These are phyloP conservation scores for Trinorchestia longiramus DNA, from an alignment of 1,140 invertebrate genomes.

Conservation along the genomic window DNA sequence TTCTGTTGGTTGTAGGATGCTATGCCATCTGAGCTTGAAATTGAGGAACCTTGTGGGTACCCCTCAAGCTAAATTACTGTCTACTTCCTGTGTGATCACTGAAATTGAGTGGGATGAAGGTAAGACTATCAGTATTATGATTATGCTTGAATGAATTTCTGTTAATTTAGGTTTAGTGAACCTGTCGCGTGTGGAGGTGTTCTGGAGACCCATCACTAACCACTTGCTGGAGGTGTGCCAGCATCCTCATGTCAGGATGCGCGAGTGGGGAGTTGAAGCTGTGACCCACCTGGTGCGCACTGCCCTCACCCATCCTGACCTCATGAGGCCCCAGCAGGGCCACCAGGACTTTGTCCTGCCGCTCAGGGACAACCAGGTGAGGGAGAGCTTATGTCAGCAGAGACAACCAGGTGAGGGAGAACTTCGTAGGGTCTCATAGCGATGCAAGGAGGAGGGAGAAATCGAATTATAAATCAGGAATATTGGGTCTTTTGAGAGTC, in stretches of 20 bases:
- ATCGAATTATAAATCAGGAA: too few relatives aligned
- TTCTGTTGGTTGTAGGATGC: too few relatives aligned
- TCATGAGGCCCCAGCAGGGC: not conserved
- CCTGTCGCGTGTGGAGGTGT: conserved; percentile 90
- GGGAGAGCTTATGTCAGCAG: not conserved
- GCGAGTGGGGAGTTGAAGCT: conserved; percentile 97
- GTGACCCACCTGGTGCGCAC: conserved; percentile 94
- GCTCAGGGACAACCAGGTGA: conserved; percentile 85
- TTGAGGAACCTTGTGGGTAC: too few relatives aligned
- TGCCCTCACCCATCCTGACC: conserved; percentile 88
- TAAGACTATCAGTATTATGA: not conserved
- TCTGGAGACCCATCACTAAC: conserved; percentile 96
- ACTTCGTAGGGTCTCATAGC: too few relatives aligned
- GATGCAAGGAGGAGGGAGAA: too few relatives aligned
- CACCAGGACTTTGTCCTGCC: conserved; percentile 75
- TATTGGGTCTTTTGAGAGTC: too few relatives aligned
- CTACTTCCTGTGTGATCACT: too few relatives aligned
- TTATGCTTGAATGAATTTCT: not conserved
- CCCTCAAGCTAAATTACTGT: too few relatives aligned
- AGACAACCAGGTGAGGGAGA: too few relatives aligned
- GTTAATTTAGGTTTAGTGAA: conserved; percentile 80
- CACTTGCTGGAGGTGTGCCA: conserved; percentile 96
- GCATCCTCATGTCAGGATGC: conserved; percentile 93
- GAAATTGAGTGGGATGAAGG: too few relatives aligned
- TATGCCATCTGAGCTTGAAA: too few relatives aligned